Evolutionary conservation across 2,797 vertebrate species (phyloP).

Genomic region (Labroides dimidiatus): DNA sequence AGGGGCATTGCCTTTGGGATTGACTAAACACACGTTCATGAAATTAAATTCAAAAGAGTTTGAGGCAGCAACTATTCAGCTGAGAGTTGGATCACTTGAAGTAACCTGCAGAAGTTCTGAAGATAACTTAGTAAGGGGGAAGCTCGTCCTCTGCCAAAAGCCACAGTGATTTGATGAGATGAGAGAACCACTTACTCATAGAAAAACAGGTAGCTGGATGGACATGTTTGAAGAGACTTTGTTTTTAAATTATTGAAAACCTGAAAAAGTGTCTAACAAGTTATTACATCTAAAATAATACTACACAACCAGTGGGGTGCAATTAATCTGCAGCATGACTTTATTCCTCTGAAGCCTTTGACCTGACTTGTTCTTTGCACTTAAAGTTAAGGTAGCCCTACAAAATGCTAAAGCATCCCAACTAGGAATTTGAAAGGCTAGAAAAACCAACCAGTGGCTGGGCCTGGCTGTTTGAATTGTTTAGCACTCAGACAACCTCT

Average conservation of each 20-base stretch:
- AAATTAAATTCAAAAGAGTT: constrained; percentile 36
- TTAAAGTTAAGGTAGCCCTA: constrained; percentile 22
- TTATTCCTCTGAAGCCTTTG: constrained; percentile 13
- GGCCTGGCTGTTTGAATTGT: constrained; percentile 51
- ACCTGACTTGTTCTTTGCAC: neutral
- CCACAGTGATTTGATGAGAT: neutral
- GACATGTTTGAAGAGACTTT: no score
- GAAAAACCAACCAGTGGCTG: constrained; percentile 31
- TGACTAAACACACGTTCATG: constrained; percentile 31
- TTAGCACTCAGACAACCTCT: constrained; percentile 57
- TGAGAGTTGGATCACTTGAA: constrained; percentile 21
- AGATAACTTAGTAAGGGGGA: neutral
- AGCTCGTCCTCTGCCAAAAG: neutral
- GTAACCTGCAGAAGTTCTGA: constrained; percentile 9
- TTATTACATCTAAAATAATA: constrained; percentile 18
- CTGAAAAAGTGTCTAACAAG: constrained; percentile 29
- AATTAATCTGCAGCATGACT: constrained; percentile 19
- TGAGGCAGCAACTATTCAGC: constrained; percentile 16
- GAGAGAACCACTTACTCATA: no score
- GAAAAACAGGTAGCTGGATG: no score
- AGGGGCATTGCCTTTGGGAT: constrained; percentile 25
- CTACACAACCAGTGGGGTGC: constrained; percentile 20
- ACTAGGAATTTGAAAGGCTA: constrained; percentile 22
- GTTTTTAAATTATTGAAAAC: neutral
- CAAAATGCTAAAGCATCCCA: constrained; percentile 23